These are phyloP conservation scores for Philopedon plagiatum DNA, from an alignment of 2,888 invertebrate genomes.

Conservation along the genomic window DNA sequence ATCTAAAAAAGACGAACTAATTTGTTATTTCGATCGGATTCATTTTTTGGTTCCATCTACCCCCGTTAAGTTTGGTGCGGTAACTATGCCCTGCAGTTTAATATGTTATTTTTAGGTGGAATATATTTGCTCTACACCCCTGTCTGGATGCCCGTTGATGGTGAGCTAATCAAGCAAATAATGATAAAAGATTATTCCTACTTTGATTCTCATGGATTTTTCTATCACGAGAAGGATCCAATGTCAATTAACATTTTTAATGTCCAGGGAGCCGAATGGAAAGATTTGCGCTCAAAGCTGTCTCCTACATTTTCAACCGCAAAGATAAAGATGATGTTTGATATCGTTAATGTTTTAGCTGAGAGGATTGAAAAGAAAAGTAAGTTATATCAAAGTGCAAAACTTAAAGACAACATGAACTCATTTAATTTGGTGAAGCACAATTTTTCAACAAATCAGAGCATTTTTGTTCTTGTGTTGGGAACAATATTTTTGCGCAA, in stretches of 20 bases:
- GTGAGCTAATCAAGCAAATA: conserved; percentile 7
- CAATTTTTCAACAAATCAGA: no score
- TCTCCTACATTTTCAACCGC: conserved; percentile 75
- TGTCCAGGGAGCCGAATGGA: conserved; percentile 73
- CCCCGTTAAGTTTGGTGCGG: no score
- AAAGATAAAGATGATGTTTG: conserved; percentile 19
- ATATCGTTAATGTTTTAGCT: conserved; percentile 1
- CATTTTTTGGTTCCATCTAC: no score
- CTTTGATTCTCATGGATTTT: conserved; percentile 17
- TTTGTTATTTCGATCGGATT: no score
- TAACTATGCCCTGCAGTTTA: no score
- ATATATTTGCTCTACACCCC: conserved; percentile 16
- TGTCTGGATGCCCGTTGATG: neutral
- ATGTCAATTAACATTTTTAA: conserved; percentile 71
- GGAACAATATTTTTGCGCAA: no score
- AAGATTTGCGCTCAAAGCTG: conserved; percentile 72
- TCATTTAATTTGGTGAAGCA: no score
- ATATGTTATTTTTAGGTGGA: conserved; percentile 17
- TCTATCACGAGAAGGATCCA: conserved; percentile 10
- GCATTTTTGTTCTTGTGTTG: no score
- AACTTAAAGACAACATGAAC: no score
- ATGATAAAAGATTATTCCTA: conserved; percentile 12
- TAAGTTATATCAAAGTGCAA: neutral
- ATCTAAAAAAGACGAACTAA: no score
- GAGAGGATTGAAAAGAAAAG: conserved; percentile 6